A percentile compares a stretch with the other conserved stretches of the same genome.
Conservation (phyloP, 2,888 invertebrate species). For the Drosophila atroscutellata region DNA sequence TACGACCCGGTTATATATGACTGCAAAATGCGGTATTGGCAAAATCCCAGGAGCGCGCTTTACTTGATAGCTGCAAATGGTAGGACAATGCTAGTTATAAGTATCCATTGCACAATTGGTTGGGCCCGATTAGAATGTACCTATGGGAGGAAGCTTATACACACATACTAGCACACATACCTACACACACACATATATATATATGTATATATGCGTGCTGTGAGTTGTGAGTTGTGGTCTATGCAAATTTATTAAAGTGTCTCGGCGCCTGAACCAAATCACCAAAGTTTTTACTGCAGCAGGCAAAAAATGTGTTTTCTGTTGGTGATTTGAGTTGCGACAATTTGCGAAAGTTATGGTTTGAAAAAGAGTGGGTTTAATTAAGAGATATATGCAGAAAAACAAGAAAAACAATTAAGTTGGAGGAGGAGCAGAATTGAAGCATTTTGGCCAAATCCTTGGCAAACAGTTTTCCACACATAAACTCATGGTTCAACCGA, state of each 20-base stretch:
- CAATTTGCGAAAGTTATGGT: constrained; percentile 5
- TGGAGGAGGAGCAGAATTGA: background rate
- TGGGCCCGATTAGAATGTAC: constrained; percentile 1
- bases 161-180: background rate
- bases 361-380: background rate
- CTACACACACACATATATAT: background rate
- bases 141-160: background rate
- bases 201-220: background rate
- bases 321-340: constrained; percentile 10
- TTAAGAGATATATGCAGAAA: background rate
- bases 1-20: constrained; percentile 60
- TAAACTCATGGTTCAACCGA: background rate
- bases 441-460: background rate
- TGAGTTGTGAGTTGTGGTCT: constrained; percentile 10
- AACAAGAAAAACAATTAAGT: background rate
- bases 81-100: constrained; percentile 64
- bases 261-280: constrained; percentile 24
- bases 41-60: constrained; percentile 74
- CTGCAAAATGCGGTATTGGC: constrained; percentile 76
- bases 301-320: constrained; percentile 13
- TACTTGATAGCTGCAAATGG: constrained; percentile 70
- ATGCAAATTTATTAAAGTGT: constrained; percentile 57
- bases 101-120: constrained; percentile 36
- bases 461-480: background rate
- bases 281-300: constrained; percentile 28